Base-by-base conservation (phyloP, 2,113 vertebrate species). In the Megaleporinus macrocephalus region DNA sequence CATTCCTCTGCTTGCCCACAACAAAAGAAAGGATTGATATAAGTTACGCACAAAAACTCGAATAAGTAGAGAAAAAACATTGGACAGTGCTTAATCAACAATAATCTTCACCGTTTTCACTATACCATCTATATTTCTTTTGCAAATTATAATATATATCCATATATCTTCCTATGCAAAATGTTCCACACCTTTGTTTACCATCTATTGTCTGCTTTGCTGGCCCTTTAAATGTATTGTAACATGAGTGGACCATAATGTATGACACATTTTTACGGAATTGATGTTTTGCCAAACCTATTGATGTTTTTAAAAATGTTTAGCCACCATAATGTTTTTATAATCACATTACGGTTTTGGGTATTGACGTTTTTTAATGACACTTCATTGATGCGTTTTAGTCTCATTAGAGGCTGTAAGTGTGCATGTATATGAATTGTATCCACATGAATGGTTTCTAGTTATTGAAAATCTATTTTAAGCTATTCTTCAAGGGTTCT, bases 241-340 rank as follows among this genome's bases (percentile, higher is more conserved):
- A 59, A 53, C 41, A 29, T 24, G 62, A 74, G 61, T 61, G 30
- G n/a, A 69, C 18, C 44, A 63, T 44, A 68, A 83, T 82, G 4
- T 27, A 20, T 83, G 71, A 75, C 70, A 59, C 20, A 81, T 69
- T 65, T 78, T 82, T 65, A 72, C 11, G 11, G 9, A 22, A 76
- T 84, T 68, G 57, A 77, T 62, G 55, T 68, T 69, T 86, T 78
- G 49, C 51, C 78, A 51, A 86, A 78, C 20, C 22, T 83, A 83
- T 83, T 70, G 78, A 86, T 62, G 36, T 36, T 22, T 29, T 74
- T 73, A 13, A 27, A 76, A 76, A 84, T 82, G 41, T 85, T 74
- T 80, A 55, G 76, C 73, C 62, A 74, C 27, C 41, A 80, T 83
- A 83, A 85, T 82, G 83, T 73, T 80, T 82, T 82, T 84, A 20